Conservation (phyloP, 2,888 invertebrate genomes). For the Cerceris ruficornis region DNA sequence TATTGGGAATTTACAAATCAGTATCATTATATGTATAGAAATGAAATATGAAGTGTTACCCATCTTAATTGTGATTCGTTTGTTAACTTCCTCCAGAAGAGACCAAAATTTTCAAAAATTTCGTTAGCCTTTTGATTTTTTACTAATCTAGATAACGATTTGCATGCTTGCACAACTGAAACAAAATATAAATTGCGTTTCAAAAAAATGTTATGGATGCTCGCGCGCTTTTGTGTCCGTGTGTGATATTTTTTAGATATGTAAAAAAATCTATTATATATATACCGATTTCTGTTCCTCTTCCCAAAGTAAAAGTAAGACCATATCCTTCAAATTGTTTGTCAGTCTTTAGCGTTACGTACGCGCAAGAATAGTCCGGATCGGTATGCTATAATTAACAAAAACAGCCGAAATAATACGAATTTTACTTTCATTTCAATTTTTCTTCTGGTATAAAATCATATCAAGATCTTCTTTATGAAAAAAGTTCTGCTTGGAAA, state of each 20-base stretch:
- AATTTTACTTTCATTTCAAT: not conserved
- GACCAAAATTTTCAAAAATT: slow-evolving; percentile 90
- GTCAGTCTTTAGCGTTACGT: slow-evolving; percentile 90
- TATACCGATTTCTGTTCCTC: slow-evolving; percentile 92
- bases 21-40: not conserved
- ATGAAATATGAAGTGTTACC: slow-evolving; percentile 83
- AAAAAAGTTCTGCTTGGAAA: not conserved
- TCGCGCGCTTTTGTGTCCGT: not conserved
- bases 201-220: not conserved
- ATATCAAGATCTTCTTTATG: too few species aligned
- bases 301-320: slow-evolving; percentile 93
- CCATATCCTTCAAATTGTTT: slow-evolving; percentile 89
- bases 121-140: slow-evolving; percentile 87
- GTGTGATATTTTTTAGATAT: not conserved
- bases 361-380: slow-evolving; percentile 95
- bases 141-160: slow-evolving; percentile 87
- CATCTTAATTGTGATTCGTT: slow-evolving; percentile 96
- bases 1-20: too few species aligned
- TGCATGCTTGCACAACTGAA: slow-evolving; percentile 88
- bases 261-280: not conserved
- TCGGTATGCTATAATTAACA: slow-evolving; percentile 87
- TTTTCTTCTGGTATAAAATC: too few species aligned
- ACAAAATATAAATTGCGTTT: slow-evolving; percentile 35
- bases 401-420: not conserved
- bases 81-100: slow-evolving; percentile 91